Evolutionary conservation across 2,113 vertebrate species (phyloP), one percentile per base, ranked within the genome.

Genomic region (Passer montanus): DNA sequence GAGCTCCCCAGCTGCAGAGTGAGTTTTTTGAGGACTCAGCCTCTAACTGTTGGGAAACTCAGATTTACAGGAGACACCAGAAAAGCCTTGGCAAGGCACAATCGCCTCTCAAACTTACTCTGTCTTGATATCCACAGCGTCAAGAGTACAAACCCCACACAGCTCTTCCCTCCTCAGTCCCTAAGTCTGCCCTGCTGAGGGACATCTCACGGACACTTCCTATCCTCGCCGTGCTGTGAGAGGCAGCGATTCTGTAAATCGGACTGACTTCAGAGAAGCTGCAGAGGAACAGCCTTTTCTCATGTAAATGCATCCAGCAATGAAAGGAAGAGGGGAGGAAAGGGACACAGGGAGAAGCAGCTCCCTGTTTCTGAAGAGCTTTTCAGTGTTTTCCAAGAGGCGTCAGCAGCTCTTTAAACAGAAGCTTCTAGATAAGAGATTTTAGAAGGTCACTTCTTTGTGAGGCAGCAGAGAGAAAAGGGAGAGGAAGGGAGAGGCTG

Each of bases 361-460:
- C 56, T 77, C 64, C 39, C 30, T 17, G 17, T 35, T 86, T 78
- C 94, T 75, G 72, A 80, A 88, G 90, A 81, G 80, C 83, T 92
- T 96, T 96, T 96, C 86, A 96, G 41, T 46, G 20, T 74, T 87
- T 84, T 96, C 93, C 90, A 93, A 94, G 90, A 90, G 87, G 91
- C 70, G 9, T 90, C 94, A 96, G 79, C 76, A 85, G 68, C 79
- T 75, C 76, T 96, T 97, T 93, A 78, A 96, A 94, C 46, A 18
- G 47, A 84, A 94, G 44, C 88, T 84, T 87, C 92, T 31, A 84
- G 96, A 96, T 97, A 96, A 97, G 88, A 87, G 83, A 92, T 81
- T 95, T 88, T 63, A 60, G 95, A 94, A 95, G 79, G 88, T 86
- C 83, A 27, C 37, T 75, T 64, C 83, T 90, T 96, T 97, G 93